phyloP scores from a whole-genome alignment of 2,797 vertebrate species.

The Coracias cyanogaster region DNA sequence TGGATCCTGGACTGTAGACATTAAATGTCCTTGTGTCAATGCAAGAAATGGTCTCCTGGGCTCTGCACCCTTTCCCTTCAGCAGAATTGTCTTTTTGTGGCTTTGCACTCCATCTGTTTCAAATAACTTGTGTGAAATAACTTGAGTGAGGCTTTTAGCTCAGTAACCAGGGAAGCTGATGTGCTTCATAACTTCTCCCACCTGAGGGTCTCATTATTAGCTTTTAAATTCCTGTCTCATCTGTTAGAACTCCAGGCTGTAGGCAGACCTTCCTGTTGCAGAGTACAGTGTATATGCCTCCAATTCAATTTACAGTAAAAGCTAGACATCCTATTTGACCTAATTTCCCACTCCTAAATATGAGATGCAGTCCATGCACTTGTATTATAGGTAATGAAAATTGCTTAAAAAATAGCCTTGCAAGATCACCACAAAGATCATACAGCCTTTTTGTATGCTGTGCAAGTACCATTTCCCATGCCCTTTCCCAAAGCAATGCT shows the following conservation, averaged over 20 bases:
- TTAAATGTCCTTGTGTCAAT: background rate
- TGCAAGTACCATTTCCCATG: background rate
- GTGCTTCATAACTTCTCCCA: background rate
- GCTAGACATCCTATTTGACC: background rate
- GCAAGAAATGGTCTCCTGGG: background rate
- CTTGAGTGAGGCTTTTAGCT: background rate
- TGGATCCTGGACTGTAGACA: background rate
- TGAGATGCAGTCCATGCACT: background rate
- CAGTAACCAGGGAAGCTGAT: background rate
- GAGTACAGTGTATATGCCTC: background rate
- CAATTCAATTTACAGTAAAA: background rate
- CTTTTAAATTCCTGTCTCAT: background rate
- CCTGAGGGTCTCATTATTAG: background rate
- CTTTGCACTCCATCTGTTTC: background rate
- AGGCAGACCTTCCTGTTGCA: background rate
- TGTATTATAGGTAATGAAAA: background rate
- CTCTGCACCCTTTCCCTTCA: background rate
- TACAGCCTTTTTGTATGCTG: fast-evolving
- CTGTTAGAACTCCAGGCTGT: background rate
- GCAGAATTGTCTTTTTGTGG: background rate
- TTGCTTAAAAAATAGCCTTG: fast-evolving
- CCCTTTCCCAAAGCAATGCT: background rate
- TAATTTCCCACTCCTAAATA: background rate
- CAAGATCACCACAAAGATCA: fast-evolving
- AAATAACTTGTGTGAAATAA: background rate